Base-by-base conservation (phyloP, 2,113 vertebrate genomes). In the Chlorodrepanis virens region DNA sequence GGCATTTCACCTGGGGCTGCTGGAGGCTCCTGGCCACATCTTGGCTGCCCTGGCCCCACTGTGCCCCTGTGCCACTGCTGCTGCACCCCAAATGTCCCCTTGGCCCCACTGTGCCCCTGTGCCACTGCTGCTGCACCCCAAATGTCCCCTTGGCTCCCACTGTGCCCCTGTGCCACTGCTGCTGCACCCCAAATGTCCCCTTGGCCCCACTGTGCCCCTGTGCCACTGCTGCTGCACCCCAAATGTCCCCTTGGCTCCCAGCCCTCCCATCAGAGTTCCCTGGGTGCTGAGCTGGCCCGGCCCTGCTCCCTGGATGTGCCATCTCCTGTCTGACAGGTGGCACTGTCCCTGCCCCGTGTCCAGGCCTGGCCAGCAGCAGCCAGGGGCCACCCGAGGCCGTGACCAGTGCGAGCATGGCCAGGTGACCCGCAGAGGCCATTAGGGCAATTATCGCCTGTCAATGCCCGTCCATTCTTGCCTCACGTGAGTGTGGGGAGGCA, bases 131-230 rank as follows among this genome's bases (percentile, higher is more conserved):
- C 35, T 35, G 35, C 35, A 35, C 35, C 35, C 35, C 35, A 35
- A 35, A 35, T 35, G 35, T 35, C 35, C 35, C 35, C 35, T 35
- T 35, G 35, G 35, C 35, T n/a, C 52, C 28, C 52, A 12, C 12
- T 0, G 1, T 4, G 3, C 14, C 35, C 14, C 10, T 25, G 35
- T 6, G 4, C 29, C 52, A 28, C 40, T 5, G 4, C 42, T 44
- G 42, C 42, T 40, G 0, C 37, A 57, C 12, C 64, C 45, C 50
- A 47, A 47, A 28, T 33, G 12, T 10, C 39, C 44, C n/a, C 31
- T 1, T 31, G 42, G 42, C 42, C 50, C 27, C 52, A 14, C 12
- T 0, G 1, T 4, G 3, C 14, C n/a, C 16, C 10, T 25, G 35
- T 5, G 4, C 47, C 35, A 35, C 35, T 35, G 35, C 35, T 49